phyloP scores from a whole-genome alignment of 2,797 vertebrate species.

The Lagodon rhomboides region DNA sequence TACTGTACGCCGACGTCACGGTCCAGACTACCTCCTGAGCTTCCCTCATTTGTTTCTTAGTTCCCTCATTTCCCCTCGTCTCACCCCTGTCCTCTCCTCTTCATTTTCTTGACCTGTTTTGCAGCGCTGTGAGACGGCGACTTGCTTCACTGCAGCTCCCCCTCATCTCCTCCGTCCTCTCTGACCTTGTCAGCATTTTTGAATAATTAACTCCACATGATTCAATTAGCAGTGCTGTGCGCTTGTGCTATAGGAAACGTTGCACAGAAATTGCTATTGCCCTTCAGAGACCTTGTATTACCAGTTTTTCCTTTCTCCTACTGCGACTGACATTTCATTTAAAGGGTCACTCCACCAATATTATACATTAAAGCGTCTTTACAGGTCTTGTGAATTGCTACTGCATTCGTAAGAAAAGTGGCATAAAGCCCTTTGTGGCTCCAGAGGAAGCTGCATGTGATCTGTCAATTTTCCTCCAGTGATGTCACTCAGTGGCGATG shows the following conservation, averaged over 20 bases:
- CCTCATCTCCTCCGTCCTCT: slow-evolving; percentile 58
- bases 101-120: slow-evolving; percentile 60
- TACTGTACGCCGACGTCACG: slow-evolving; percentile 58
- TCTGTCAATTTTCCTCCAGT: no score
- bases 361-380: no score
- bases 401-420: no score
- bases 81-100: slow-evolving; percentile 39
- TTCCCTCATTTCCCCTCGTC: slow-evolving; percentile 21
- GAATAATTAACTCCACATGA: slow-evolving; percentile 76
- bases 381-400: no score
- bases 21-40: slow-evolving; percentile 25
- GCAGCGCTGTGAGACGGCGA: neutral
- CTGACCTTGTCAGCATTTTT: slow-evolving; percentile 77
- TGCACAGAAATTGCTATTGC: slow-evolving; percentile 35
- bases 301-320: slow-evolving; percentile 1
- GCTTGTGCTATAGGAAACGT: slow-evolving; percentile 18
- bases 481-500: no score
- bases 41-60: slow-evolving; percentile 23
- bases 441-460: no score
- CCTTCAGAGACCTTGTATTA: slow-evolving; percentile 57
- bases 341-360: no score
- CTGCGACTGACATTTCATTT: neutral
- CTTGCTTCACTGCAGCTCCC: slow-evolving; percentile 46
- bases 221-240: slow-evolving; percentile 70
- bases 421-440: no score